phyloP scores from a whole-genome alignment of 2,113 vertebrate species.

The Xenopus tropicalis region UCB_Xtro_10.0 CM004449.2:88296001-88296500 shows the following conservation, averaged over 20 bases:
- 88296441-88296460: neutral
- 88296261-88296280: neutral
- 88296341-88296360: neutral
- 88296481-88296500: neutral
- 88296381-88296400: neutral
- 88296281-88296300: neutral
- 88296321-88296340: neutral
- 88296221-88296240: no score
- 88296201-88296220: neutral
- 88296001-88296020: no score
- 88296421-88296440: neutral
- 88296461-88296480: neutral
- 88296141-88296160: neutral
- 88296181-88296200: neutral
- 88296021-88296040: no score
- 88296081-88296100: no score
- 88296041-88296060: no score
- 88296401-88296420: neutral
- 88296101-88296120: no score
- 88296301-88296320: neutral
- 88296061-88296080: no score
- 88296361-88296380: neutral
- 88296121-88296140: no score
- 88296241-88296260: neutral
- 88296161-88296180: neutral